Evolutionary conservation across 1,140 invertebrate genomes (phyloP).

Genomic region (Temnothorax longispinosus): DNA sequence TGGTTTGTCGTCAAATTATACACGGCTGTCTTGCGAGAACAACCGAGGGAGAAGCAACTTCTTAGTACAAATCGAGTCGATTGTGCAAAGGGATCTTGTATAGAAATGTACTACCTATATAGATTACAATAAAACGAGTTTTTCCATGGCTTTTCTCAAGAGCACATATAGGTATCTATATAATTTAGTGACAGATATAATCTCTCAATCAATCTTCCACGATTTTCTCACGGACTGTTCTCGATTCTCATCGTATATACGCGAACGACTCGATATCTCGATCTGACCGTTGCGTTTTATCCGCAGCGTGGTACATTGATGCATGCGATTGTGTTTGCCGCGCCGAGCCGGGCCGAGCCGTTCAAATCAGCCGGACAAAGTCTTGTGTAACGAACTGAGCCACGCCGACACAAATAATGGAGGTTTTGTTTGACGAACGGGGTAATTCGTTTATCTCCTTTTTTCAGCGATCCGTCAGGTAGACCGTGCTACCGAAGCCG

Average conservation of each 20-base stretch:
- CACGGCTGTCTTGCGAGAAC: slow-evolving; percentile 16
- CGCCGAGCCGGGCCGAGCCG: slow-evolving; percentile 3
- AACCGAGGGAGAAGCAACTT: not conserved
- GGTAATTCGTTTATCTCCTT: slow-evolving; percentile 76
- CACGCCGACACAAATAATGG: slow-evolving; percentile 73
- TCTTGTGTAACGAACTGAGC: slow-evolving; percentile 75
- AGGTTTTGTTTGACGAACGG: slow-evolving; percentile 72
- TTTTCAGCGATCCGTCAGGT: slow-evolving; percentile 69
- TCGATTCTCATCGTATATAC: not conserved
- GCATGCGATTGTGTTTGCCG: slow-evolving; percentile 42
- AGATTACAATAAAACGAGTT: not conserved
- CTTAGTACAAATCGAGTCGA: not conserved
- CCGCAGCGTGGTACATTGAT: not conserved
- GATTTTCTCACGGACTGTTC: not conserved
- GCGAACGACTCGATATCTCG: not conserved
- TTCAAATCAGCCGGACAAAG: slow-evolving; percentile 67
- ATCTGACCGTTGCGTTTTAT: not conserved
- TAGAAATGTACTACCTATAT: not conserved
- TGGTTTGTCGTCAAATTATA: slow-evolving; percentile 41
- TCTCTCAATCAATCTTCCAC: not conserved
- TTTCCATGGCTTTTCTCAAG: not conserved
- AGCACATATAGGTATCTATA: not conserved
- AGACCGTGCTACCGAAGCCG: slow-evolving; percentile 42
- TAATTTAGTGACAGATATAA: not conserved
- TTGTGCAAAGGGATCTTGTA: not conserved